Base-by-base conservation (phyloP, 1,140 invertebrate genomes). In the Zaprionus camerounensis region DNA sequence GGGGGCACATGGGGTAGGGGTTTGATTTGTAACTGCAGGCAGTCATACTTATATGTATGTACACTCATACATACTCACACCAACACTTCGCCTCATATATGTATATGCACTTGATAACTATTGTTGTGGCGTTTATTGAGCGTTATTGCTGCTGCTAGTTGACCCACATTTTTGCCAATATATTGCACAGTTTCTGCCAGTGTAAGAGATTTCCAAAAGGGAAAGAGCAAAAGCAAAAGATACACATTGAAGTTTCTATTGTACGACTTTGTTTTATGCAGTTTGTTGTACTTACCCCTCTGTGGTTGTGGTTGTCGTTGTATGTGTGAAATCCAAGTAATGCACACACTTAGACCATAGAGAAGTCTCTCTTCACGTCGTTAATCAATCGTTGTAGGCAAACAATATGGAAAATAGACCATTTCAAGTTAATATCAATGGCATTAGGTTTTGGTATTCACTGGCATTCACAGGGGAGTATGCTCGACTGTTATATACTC, bases 141-240 rank as follows among this genome's bases (percentile, higher is more conserved):
- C 77, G 78, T 88, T 84, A 90, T 87, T 90, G 82, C 81, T 77
- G 83, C 64, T 71, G 76, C 68, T 81, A 66, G 76, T 26, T 87
- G 84, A 87, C 84, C 84, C 85, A 87, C 84, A 84, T 87, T 88
- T 90, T 68, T 66, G 84, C 81, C 84, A 84, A 87, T 87, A 88
- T 83, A 71, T 87, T 86, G 80, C 79, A 49, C 71, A 76, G 71
- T 85, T 81, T 72, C 51, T 65, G 69, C 61, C 63, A 26, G 46
- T 26, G 22, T 13, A 13, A 55, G 13, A 6, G 22, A 20, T 28
- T 56, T 17, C 12, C 7, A 46, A 17, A 46, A 9, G 41, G 41
- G 1, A 44, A 4, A 26, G 38, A 58, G 26, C 15, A 61, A 26
- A 4, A 41, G 34, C 13, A 26, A 17, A 67, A 28, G 26, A 31